Base-by-base conservation (phyloP, 2,113 vertebrate species). In the Bufo gargarizans region DNA sequence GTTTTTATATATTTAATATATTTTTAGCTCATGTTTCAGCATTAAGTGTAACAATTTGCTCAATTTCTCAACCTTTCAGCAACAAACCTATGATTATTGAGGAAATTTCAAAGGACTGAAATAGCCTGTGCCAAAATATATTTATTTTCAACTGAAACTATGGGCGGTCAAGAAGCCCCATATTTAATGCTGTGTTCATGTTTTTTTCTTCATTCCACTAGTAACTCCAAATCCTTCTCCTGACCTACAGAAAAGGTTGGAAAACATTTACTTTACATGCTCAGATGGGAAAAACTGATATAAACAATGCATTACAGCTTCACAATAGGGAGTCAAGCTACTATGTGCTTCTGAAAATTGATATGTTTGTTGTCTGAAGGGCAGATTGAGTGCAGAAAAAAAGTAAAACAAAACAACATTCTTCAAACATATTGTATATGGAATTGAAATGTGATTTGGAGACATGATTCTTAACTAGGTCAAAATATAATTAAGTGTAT, bases 111-210 rank as follows among this genome's bases (percentile, higher is more conserved):
- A 33, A 5, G 0, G 56, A 16, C n/a, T 33, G 22, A 58, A 58
- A 59, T 33, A 45, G 13, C 22, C 77, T 7, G 16, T 7, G 16
- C 56, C 59, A 61, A 81, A 81, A 59, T 43, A 19, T 59, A 81
- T 61, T 47, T 59, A 59, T 58, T 81, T 43, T 61, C 33, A 33
- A 59, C 58, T 20, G 14, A 45, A 58, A 59, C 56, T 6, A 81
- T 61, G 22, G 78, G 77, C 43, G 22, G 20, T 80, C 53, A 80
- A 58, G 53, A 80, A 33, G 77, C 55, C 55, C 8, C 55, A 45
- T 80, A 80, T 58, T 56, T 59, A 80, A 61, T 81, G 13, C 14
- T 45, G 56, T 81, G 78, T 61, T 76, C 72, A 1, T 59, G 56
- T 43, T 80, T 58, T 6, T 61, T 80, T 45, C 78, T 61, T 9